Evolutionary conservation across 1,140 invertebrate species (phyloP), one percentile per base, ranked within the genome.

Genomic region (Magallana angulata): DNA sequence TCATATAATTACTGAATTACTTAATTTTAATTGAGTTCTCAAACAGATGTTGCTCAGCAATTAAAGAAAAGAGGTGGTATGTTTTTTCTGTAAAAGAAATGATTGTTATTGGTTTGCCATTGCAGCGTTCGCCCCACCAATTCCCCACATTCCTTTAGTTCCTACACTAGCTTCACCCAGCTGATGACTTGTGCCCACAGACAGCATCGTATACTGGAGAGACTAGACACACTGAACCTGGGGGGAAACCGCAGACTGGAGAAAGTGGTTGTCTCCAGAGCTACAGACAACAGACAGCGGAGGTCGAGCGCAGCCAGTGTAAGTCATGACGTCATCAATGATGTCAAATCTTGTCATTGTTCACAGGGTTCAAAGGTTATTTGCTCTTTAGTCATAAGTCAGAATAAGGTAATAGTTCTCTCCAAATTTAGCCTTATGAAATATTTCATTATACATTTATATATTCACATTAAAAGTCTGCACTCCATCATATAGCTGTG

Each of bases 171-270:
- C 59, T 59, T 62, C 59, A 57, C 16, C n/a, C 48, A 58, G 81
- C 81, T 82, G 18, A 16, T 57, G 81, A 64, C 60, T 4, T 91
- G 90, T 88, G 56, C 16, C 14, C 91, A 92, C 60, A 82, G 89
- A 57, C 82, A 60, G 36, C 90, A 91, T 24, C 87, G 87, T 0
- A 85, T 89, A 56, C 87, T 91, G 7, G 97, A 98, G 0, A 97
- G 97, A 90, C 95, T 99, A 8, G 97, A 97, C 0, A 95, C 98
- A 48, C 95, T 99, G 0, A 98, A 98, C 93, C 96, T 99, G 95
- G 97, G 98, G n/a, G 97, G 98, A 93, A 99, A 99, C 95, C 94
- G 94, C 93, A 95, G 58, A 0, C 84, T 92, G 7, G 90, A 85
- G 18, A 87, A 89, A 30, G 57, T 88, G 9, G 68, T 68, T 14